Evolutionary conservation across 2,113 vertebrate genomes (phyloP), one percentile per base, ranked within the genome.

Genomic region (Pelvicachromis taeniatus): DNA sequence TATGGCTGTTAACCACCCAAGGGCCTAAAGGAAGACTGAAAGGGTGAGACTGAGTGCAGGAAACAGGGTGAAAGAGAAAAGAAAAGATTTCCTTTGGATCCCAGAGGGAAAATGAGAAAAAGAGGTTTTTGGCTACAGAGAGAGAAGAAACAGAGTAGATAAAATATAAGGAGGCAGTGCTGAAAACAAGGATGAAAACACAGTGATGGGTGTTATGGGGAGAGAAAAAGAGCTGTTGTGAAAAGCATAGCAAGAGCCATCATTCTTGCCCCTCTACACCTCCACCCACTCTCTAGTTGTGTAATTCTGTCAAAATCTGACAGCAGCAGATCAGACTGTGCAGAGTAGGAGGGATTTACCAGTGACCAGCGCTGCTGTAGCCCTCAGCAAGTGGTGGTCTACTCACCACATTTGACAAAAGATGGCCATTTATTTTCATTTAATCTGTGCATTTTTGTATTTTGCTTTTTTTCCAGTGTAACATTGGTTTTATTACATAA

Each of bases 271-370:
- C 79, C 75, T 82, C 52, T 33, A 23, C 65, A 23, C 31, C 61
- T 81, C 85, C 88, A 48, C 88, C 83, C 88, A 83, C 89, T 88
- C 55, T 80, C 11, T 23, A 31, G 81, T 95, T 93, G 91, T 90
- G 89, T 91, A 94, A 95, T 87, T 65, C 59, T 80, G 85, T 88
- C 93, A 91, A 70, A 82, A 11, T 92, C 86, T 91, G 87, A 89
- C 88, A 81, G 88, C 63, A 21, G 73, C 11, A 12, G 31, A 73
- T 90, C 84, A 91, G 58, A 78, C 78, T 80, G 42, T 55, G 77
- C 59, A 59, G 82, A 82, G 85, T 65, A 16, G 80, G 90, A 86
- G 56, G 70, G 77, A 75, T 82, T 85, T 85, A 82, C 59, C 42
- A 89, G 4, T 81, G 82, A 78, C 84, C 82, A 53, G 35, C 53